These are phyloP conservation scores for Typhlichthys eigenmanni DNA, from an alignment of 2,797 vertebrate genomes.

Conservation along the genomic window DNA sequence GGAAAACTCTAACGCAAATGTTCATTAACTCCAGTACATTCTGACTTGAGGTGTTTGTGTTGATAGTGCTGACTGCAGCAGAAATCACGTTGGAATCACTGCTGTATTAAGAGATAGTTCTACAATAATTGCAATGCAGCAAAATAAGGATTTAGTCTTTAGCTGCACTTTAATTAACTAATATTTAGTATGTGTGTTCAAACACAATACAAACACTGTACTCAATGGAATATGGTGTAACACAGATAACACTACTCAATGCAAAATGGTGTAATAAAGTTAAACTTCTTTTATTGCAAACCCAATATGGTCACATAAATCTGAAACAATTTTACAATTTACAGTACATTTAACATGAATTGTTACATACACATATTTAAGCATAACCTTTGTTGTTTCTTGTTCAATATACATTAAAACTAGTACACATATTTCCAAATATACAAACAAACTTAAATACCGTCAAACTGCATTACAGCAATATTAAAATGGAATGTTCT, in stretches of 20 bases:
- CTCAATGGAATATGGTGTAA: not conserved
- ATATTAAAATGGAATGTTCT: conserved; percentile 90
- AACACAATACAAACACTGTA: not conserved
- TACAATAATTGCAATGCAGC: too few relatives aligned
- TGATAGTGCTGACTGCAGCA: not conserved
- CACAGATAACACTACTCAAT: not conserved
- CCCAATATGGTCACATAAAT: conserved; percentile 89
- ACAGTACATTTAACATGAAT: conserved; percentile 92
- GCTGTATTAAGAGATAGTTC: too few relatives aligned
- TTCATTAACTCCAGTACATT: conserved; percentile 15
- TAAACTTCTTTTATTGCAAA: conserved; percentile 93
- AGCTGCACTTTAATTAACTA: too few relatives aligned
- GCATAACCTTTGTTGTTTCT: conserved; percentile 82
- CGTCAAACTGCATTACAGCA: conserved; percentile 86
- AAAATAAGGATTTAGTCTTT: too few relatives aligned
- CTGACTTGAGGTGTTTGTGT: not conserved
- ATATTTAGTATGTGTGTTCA: not conserved
- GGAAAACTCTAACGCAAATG: not conserved
- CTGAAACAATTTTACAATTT: conserved; percentile 90
- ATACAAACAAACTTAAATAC: conserved; percentile 94
- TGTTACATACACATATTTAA: conserved; percentile 81
- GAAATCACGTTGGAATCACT: too few relatives aligned
- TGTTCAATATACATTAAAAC: conserved; percentile 95
- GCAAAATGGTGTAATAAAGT: conserved; percentile 73
- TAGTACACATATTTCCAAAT: conserved; percentile 90